These are phyloP conservation scores for Agonopterix alstromeriana DNA, from an alignment of 2,888 invertebrate species.

Conservation along the genomic window DNA sequence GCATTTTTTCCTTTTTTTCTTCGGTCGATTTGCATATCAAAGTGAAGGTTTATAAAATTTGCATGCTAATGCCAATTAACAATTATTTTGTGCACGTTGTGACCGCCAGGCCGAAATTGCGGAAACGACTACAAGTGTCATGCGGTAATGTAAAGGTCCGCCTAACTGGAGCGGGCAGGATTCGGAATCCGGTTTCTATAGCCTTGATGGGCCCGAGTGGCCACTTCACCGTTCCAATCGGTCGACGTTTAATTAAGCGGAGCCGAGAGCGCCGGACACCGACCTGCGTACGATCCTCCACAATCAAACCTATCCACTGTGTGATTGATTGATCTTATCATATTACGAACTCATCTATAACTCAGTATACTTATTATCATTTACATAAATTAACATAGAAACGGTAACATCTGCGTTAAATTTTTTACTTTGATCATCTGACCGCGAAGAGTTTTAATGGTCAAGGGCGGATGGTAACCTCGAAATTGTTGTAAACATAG, in stretches of 20 bases:
- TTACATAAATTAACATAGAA: not conserved
- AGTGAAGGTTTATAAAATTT: too few species aligned
- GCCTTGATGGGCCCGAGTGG: constrained; percentile 58
- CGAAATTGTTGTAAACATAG: constrained; percentile 40
- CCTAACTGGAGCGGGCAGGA: constrained; percentile 69
- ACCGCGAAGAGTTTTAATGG: constrained; percentile 49
- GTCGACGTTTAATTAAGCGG: constrained; percentile 57
- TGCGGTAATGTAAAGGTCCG: constrained; percentile 53
- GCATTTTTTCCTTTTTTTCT: too few species aligned
- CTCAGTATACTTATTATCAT: not conserved
- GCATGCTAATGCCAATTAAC: not conserved
- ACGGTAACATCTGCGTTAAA: constrained; percentile 22
- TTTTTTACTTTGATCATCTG: constrained; percentile 33
- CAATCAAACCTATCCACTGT: constrained; percentile 14
- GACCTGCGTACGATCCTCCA: constrained; percentile 30
- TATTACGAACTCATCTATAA: not conserved
- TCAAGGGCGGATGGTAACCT: constrained; percentile 54
- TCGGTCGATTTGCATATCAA: too few species aligned
- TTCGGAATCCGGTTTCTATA: constrained; percentile 69
- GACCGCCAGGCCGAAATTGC: constrained; percentile 34
- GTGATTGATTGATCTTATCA: constrained; percentile 13
- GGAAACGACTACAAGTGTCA: constrained; percentile 51
- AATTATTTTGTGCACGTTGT: constrained; percentile 10
- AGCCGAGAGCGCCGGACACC: constrained; percentile 35
- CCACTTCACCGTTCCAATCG: constrained; percentile 72